These are phyloP conservation scores for Zaprionus camerounensis DNA, from an alignment of 1,140 invertebrate genomes.

Conservation along the genomic window DNA sequence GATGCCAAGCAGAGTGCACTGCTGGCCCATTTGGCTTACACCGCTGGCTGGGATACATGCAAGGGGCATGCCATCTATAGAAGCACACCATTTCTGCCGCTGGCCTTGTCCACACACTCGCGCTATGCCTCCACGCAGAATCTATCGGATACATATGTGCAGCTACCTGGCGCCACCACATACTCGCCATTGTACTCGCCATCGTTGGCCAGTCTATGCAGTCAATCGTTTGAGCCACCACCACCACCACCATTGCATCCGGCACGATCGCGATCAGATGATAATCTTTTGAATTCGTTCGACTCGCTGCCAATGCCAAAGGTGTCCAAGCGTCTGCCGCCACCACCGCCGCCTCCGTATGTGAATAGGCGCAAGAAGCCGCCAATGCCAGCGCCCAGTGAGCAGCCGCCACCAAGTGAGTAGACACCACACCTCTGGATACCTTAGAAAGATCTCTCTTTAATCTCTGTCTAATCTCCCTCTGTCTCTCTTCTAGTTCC, in stretches of 20 bases:
- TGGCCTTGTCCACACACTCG: conserved; percentile 87
- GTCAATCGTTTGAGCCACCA: conserved; percentile 85
- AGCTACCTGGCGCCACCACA: conserved; percentile 85
- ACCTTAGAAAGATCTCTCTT: background rate
- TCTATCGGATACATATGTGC: conserved; percentile 89
- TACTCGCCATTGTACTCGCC: conserved; percentile 86
- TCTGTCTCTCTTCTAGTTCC: conserved; percentile 57
- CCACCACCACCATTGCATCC: conserved; percentile 85
- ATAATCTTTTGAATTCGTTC: conserved; percentile 90
- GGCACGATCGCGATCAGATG: conserved; percentile 89
- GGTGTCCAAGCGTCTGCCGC: conserved; percentile 88
- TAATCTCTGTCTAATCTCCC: too few species aligned
- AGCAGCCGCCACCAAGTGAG: conserved; percentile 83
- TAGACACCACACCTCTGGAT: background rate
- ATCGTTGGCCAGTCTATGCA: conserved; percentile 86
- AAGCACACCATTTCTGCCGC: conserved; percentile 90
- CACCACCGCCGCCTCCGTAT: conserved; percentile 87
- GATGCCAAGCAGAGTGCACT: conserved; percentile 92
- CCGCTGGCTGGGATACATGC: conserved; percentile 84
- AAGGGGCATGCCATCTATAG: conserved; percentile 91
- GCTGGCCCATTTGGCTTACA: conserved; percentile 85
- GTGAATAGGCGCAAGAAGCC: conserved; percentile 79
- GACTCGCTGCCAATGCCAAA: conserved; percentile 88
- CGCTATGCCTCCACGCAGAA: conserved; percentile 91
- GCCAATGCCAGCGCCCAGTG: conserved; percentile 77